Conservation (phyloP, 2,113 vertebrate species). For the Rhagologus leucostigma region DNA sequence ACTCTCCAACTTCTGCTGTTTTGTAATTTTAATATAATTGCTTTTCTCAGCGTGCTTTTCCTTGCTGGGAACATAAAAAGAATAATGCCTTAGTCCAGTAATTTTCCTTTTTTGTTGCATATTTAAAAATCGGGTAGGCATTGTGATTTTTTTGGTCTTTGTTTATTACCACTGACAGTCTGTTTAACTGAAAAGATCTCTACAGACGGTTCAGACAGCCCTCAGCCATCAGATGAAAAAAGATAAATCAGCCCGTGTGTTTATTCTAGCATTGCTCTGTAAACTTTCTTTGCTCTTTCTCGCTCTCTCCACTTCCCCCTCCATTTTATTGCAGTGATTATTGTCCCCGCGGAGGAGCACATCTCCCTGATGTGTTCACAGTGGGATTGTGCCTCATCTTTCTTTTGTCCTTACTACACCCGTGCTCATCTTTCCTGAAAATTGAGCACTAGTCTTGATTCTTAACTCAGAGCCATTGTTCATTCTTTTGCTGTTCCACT, state of each 20-base stretch:
- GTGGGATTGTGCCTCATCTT: neutral
- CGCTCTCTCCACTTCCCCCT: neutral
- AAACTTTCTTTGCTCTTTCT: neutral
- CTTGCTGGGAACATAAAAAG: conserved; percentile 17
- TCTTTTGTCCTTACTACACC: neutral
- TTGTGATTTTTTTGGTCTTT: neutral
- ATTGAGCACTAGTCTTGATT: neutral
- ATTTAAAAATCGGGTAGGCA: conserved; percentile 13
- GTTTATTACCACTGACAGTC: neutral
- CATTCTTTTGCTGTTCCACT: neutral
- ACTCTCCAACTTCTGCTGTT: neutral
- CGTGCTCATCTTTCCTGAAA: neutral
- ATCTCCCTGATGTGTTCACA: neutral
- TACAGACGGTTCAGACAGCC: neutral
- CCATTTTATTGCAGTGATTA: neutral
- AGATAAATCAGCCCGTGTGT: neutral
- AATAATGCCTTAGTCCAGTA: neutral
- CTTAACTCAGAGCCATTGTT: neutral
- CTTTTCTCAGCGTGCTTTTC: conserved; percentile 44
- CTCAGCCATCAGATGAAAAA: neutral
- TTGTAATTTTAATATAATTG: conserved; percentile 43
- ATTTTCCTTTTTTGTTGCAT: conserved; percentile 9
- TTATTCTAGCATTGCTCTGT: neutral
- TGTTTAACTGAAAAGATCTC: neutral
- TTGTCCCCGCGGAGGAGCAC: neutral